A percentile compares a stretch with the other conserved stretches of the same genome.
Conservation (phyloP, 2,113 vertebrate species). For the Bubo bubo region DNA sequence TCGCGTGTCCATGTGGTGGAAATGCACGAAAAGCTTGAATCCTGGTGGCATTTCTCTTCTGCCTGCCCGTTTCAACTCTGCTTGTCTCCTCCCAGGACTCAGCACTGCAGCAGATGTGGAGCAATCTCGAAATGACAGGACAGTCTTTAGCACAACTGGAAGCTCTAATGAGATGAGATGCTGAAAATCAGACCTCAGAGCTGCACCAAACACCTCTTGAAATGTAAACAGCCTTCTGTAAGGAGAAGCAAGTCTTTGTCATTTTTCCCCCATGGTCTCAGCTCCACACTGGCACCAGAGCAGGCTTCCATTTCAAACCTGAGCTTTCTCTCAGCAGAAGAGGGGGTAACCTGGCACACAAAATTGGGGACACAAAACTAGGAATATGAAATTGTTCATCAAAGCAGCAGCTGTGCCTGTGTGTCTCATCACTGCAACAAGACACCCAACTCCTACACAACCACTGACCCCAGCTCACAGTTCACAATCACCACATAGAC, state of each 20-base stretch:
- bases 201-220: not conserved
- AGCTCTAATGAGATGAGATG: not conserved
- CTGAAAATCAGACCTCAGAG: not conserved
- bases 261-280: not conserved
- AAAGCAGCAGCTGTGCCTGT: not conserved
- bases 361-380: not conserved
- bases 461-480: not conserved
- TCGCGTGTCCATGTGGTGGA: fast-evolving
- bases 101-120: not conserved
- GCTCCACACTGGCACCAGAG: not conserved
- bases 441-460: not conserved
- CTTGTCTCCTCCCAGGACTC: not conserved
- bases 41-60: not conserved
- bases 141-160: not conserved
- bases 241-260: not conserved
- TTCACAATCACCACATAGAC: not conserved
- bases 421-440: not conserved
- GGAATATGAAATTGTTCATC: not conserved
- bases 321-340: not conserved
- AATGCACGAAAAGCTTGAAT: not conserved
- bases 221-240: not conserved
- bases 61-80: not conserved
- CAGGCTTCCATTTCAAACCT: not conserved
- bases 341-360: not conserved
- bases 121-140: not conserved